These are phyloP conservation scores for Popillia japonica DNA, from an alignment of 1,140 invertebrate genomes.

Conservation along the genomic window DNA sequence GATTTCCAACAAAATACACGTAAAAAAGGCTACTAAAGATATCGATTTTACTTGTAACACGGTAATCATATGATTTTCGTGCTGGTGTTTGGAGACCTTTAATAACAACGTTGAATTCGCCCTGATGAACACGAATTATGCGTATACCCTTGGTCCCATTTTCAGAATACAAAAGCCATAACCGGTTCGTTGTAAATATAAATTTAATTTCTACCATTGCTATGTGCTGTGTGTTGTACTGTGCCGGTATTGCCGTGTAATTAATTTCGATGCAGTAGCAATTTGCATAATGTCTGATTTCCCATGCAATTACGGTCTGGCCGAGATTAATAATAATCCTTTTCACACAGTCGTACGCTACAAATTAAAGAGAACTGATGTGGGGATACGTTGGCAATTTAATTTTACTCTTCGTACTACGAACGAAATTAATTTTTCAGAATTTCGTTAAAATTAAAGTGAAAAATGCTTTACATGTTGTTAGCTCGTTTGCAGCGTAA, in stretches of 20 bases:
- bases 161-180: not conserved
- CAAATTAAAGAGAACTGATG: not conserved
- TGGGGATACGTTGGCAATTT: too few relatives aligned
- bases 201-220: constrained; percentile 9
- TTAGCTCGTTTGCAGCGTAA: too few relatives aligned
- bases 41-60: too few relatives aligned
- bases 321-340: constrained; percentile 4
- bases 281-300: constrained; percentile 33
- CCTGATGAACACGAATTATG: constrained; percentile 2
- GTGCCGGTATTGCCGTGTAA: not conserved
- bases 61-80: too few relatives aligned
- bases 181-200: constrained; percentile 15
- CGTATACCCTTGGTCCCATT: not conserved
- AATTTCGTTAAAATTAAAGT: too few relatives aligned
- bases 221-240: too few relatives aligned
- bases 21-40: too few relatives aligned
- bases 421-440: too few relatives aligned
- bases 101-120: not conserved
- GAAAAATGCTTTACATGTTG: too few relatives aligned
- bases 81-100: too few relatives aligned
- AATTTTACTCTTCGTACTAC: too few relatives aligned
- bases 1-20: too few relatives aligned
- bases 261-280: constrained; percentile 9
- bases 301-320: constrained; percentile 16
- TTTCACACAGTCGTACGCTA: not conserved